Percentiles rank a stretch among this genome's conserved stretches.
These are phyloP conservation scores for Phrynosoma platyrhinos DNA, from an alignment of 2,113 vertebrate genomes.

Conservation along the genomic window DNA sequence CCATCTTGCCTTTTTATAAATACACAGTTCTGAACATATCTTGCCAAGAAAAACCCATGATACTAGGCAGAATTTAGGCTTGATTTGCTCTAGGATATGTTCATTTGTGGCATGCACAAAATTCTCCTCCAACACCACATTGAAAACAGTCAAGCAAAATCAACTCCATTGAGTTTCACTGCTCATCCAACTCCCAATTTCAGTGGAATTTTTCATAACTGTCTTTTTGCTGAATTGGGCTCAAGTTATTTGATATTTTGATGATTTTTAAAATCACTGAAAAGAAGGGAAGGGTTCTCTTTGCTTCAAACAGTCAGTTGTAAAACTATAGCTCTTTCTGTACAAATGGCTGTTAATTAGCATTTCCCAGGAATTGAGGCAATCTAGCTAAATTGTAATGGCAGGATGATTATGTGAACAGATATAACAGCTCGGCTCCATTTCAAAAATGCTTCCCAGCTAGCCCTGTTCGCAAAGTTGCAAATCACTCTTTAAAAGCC, in stretches of 20 bases:
- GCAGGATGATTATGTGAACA: constrained; percentile 25
- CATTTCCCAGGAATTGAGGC: constrained; percentile 1
- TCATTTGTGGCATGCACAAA: no score
- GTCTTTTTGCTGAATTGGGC: not conserved
- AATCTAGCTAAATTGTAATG: constrained; percentile 35
- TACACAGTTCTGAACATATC: no score
- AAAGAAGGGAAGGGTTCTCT: not conserved
- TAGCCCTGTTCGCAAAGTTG: constrained; percentile 18
- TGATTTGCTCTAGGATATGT: no score
- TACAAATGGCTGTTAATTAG: constrained; percentile 48
- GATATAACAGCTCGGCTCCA: constrained; percentile 24
- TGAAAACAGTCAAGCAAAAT: not conserved
- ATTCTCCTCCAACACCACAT: no score
- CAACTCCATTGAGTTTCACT: fast-evolving
- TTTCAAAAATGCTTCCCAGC: constrained; percentile 27
- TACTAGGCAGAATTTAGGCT: no score
- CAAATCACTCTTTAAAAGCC: constrained; percentile 55
- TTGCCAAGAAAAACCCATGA: no score
- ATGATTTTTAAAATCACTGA: not conserved
- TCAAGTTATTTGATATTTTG: not conserved
- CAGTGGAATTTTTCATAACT: not conserved
- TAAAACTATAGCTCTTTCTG: constrained; percentile 6
- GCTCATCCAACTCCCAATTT: not conserved
- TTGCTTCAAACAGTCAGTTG: constrained; percentile 5
- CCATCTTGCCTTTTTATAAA: no score